These are phyloP conservation scores for Pogonognathellus flavescens DNA, from an alignment of 1,140 invertebrate species.

Conservation along the genomic window DNA sequence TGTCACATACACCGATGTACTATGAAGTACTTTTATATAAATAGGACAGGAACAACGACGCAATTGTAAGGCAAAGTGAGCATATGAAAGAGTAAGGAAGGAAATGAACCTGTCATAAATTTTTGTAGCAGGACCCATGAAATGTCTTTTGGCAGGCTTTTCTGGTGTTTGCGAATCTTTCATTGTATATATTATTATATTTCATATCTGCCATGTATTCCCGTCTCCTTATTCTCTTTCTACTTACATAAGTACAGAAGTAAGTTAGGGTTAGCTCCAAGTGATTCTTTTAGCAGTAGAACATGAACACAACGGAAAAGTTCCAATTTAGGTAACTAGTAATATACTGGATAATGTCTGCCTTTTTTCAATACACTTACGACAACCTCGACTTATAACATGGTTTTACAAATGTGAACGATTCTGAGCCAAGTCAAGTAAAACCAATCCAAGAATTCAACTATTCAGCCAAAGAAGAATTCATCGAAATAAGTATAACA, in stretches of 20 bases:
- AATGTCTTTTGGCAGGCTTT: slow-evolving; percentile 52
- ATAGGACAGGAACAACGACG: too few relatives aligned
- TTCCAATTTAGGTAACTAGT: too few relatives aligned
- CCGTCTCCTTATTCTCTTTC: neutral
- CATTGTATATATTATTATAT: neutral
- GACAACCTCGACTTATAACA: too few relatives aligned
- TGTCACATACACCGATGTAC: too few relatives aligned
- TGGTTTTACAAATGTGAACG: neutral
- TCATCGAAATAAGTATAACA: neutral
- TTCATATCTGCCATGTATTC: neutral
- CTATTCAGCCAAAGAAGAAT: slow-evolving; percentile 1
- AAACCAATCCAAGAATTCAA: neutral
- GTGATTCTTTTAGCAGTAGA: too few relatives aligned
- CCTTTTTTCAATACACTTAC: too few relatives aligned
- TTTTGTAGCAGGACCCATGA: slow-evolving; percentile 40
- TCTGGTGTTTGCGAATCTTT: neutral
- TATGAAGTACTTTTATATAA: too few relatives aligned
- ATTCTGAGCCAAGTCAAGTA: slow-evolving; percentile 1
- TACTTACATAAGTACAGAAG: neutral
- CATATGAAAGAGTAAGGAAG: slow-evolving; percentile 18
- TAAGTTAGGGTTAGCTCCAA: too few relatives aligned
- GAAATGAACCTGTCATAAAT: slow-evolving; percentile 56
- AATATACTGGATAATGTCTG: too few relatives aligned
- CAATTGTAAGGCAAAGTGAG: neutral
- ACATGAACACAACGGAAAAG: too few relatives aligned